Conservation (phyloP, 1,140 invertebrate genomes). For the Leptoteleia sp. region DNA sequence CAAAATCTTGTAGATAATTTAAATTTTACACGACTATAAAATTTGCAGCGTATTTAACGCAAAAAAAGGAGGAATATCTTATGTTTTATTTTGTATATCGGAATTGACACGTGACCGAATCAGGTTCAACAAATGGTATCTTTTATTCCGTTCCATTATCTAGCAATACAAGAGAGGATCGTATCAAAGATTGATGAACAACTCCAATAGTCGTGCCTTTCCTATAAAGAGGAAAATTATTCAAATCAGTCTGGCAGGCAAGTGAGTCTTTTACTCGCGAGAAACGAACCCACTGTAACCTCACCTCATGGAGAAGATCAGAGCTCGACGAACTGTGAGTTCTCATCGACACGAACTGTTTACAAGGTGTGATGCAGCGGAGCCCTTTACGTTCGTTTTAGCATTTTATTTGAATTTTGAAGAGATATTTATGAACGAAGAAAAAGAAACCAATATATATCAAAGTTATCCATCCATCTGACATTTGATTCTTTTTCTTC, state of each 20-base stretch:
- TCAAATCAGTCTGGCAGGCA: slow-evolving; percentile 58
- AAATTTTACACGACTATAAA: no score
- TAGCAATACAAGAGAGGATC: slow-evolving; percentile 35
- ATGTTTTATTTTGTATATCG: background rate
- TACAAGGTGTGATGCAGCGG: slow-evolving; percentile 45
- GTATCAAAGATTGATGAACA: slow-evolving; percentile 30
- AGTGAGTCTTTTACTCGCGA: slow-evolving; percentile 56
- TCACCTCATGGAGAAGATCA: slow-evolving; percentile 29
- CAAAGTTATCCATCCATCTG: slow-evolving; percentile 23
- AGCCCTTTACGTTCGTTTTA: slow-evolving; percentile 29
- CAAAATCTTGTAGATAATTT: no score
- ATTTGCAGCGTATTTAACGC: no score
- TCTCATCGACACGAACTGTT: slow-evolving; percentile 58
- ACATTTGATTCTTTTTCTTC: no score
- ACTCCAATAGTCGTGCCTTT: slow-evolving; percentile 37
- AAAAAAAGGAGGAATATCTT: background rate
- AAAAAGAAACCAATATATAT: slow-evolving; percentile 22
- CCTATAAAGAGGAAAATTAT: slow-evolving; percentile 69
- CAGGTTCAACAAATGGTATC: slow-evolving; percentile 44
- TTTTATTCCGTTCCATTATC: slow-evolving; percentile 38
- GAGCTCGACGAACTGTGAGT: slow-evolving; percentile 48
- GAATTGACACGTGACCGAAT: slow-evolving; percentile 38
- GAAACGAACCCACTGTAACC: slow-evolving; percentile 48
- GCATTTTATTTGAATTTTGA: slow-evolving; percentile 42
- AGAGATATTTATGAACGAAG: slow-evolving; percentile 7